These are phyloP conservation scores for Pampus argenteus DNA, from an alignment of 2,797 vertebrate genomes.

Conservation along the genomic window DNA sequence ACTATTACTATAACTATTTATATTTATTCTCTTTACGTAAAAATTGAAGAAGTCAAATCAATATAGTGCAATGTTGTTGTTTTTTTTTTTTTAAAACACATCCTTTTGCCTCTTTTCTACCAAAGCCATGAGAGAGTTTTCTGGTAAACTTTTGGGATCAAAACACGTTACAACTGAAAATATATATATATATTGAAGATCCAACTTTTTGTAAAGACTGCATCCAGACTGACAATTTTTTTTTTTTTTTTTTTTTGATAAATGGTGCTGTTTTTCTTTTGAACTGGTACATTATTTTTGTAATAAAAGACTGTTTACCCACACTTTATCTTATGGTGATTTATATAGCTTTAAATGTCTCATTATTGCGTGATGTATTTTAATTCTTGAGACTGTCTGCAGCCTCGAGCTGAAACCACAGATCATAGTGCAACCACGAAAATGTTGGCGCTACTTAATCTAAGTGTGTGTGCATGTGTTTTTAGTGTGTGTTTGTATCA, in stretches of 20 bases:
- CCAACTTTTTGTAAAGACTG: conserved; percentile 33
- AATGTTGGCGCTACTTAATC: conserved; percentile 64
- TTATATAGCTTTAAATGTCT: conserved; percentile 34
- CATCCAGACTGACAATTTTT: conserved; percentile 53
- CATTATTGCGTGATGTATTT: conserved; percentile 33
- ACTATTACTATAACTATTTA: conserved; percentile 63
- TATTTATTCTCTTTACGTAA: conserved; percentile 75
- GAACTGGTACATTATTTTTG: conserved; percentile 77
- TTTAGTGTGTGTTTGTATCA: conserved; percentile 37
- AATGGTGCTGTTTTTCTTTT: conserved; percentile 40
- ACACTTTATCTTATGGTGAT: conserved; percentile 35
- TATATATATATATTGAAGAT: conserved; percentile 25
- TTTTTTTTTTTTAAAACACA: conserved; percentile 7
- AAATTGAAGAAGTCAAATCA: conserved; percentile 35
- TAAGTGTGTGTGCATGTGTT: conserved; percentile 49
- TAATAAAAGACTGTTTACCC: conserved; percentile 77
- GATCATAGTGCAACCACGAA: conserved; percentile 60
- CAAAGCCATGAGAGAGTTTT: conserved; percentile 46
- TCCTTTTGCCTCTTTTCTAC: background rate
- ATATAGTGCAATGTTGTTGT: conserved; percentile 46
- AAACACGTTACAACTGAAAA: conserved; percentile 16
- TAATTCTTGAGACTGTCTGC: conserved; percentile 41
- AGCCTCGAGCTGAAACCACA: conserved; percentile 51
- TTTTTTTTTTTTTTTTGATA: background rate
- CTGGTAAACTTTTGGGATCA: conserved; percentile 31